A percentile compares a stretch with the other conserved stretches of the same genome.
These are phyloP conservation scores for Eumaeus atala DNA, from an alignment of 1,140 invertebrate species.

Conservation along the genomic window DNA sequence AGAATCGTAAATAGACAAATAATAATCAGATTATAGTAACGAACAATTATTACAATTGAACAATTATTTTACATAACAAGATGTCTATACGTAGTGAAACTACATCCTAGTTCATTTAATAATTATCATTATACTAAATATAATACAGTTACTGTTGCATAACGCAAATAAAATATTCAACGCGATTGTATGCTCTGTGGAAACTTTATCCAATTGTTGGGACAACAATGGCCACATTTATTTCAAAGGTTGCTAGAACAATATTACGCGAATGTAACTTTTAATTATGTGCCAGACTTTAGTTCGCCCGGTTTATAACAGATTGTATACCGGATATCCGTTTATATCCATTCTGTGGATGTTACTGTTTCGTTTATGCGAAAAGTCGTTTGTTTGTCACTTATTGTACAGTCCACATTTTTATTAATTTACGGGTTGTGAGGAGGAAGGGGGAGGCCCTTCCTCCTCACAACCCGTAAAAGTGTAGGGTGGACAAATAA, in stretches of 20 bases:
- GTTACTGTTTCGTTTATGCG: no score
- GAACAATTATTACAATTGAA: conserved; percentile 3
- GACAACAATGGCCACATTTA: conserved; percentile 50
- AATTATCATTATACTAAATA: conserved; percentile 48
- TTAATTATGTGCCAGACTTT: conserved; percentile 35
- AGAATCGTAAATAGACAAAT: no score
- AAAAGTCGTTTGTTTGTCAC: no score
- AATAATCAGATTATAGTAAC: no score
- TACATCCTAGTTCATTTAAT: conserved; percentile 17
- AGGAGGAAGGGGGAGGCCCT: no score
- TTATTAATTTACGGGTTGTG: no score
- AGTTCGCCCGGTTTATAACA: conserved; percentile 10
- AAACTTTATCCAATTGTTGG: conserved; percentile 46
- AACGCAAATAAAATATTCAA: conserved; percentile 45
- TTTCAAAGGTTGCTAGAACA: conserved; percentile 50
- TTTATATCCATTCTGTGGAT: neutral
- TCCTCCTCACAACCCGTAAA: no score
- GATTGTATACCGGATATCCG: conserved; percentile 8
- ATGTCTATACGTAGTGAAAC: neutral
- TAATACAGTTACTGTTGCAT: conserved; percentile 66
- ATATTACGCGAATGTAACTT: conserved; percentile 39
- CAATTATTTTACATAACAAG: neutral
- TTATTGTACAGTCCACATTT: no score
- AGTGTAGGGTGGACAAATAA: no score
- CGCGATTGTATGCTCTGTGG: conserved; percentile 45